These are phyloP conservation scores for Seriola quinqueradiata DNA, from an alignment of 2,113 vertebrate species.

Conservation along the genomic window DNA sequence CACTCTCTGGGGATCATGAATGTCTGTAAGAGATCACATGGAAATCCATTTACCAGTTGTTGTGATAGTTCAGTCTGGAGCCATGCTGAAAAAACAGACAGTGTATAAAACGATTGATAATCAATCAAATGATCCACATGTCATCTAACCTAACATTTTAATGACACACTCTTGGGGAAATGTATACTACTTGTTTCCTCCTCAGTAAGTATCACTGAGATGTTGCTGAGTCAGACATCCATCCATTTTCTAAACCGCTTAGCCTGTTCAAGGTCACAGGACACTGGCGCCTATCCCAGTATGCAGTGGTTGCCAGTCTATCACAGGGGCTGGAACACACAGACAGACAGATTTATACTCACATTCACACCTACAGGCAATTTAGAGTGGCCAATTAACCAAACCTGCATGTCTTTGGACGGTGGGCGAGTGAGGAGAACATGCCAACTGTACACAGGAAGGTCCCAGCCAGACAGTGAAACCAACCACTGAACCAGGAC, in stretches of 20 bases:
- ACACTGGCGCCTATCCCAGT: constrained; percentile 55
- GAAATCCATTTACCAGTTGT: too few species aligned
- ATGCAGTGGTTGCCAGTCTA: constrained; percentile 39
- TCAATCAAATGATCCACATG: neutral
- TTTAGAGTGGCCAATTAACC: constrained; percentile 6
- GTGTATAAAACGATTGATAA: too few species aligned
- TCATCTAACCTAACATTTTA: neutral
- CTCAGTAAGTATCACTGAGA: constrained; percentile 26
- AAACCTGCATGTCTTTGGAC: constrained; percentile 35
- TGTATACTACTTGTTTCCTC: constrained; percentile 11
- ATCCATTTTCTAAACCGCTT: constrained; percentile 54
- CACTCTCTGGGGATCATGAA: neutral
- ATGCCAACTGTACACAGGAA: constrained; percentile 34
- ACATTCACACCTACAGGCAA: constrained; percentile 41
- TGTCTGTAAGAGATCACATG: neutral
- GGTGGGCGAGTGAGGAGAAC: constrained; percentile 11
- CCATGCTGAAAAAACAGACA: too few species aligned
- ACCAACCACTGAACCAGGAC: neutral
- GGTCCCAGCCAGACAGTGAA: constrained; percentile 9
- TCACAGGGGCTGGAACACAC: constrained; percentile 37
- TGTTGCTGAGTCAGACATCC: constrained; percentile 30
- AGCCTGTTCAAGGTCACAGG: constrained; percentile 46
- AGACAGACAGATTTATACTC: constrained; percentile 30
- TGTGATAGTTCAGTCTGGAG: too few species aligned
- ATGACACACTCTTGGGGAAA: constrained; percentile 11